phyloP scores from a whole-genome alignment of 2,113 vertebrate genomes.

The Puntigrus tetrazona region DNA sequence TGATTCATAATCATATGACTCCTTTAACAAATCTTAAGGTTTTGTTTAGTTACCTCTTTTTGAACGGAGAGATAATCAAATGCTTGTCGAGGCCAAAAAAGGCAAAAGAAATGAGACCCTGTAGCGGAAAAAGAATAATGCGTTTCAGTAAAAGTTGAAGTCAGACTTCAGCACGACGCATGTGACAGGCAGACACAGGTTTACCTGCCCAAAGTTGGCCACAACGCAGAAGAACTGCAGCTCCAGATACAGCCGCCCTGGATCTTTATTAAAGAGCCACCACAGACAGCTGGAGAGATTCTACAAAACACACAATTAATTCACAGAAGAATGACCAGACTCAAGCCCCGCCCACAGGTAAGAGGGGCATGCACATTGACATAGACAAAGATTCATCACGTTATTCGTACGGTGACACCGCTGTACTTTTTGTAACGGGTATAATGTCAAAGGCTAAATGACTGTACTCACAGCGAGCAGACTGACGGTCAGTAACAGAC shows the following conservation, averaged over 20 bases:
- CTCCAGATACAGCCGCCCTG: slow-evolving; percentile 90
- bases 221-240: slow-evolving; percentile 95
- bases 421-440: not conserved
- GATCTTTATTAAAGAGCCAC: slow-evolving; percentile 88
- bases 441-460: not conserved
- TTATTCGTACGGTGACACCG: not conserved
- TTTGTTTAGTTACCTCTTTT: slow-evolving; percentile 80
- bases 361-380: not conserved
- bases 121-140: slow-evolving; percentile 50
- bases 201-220: slow-evolving; percentile 94
- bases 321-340: not conserved
- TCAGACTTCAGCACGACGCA: not conserved
- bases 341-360: not conserved
- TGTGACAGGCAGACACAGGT: slow-evolving; percentile 33
- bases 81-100: slow-evolving; percentile 97
- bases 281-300: slow-evolving; percentile 93
- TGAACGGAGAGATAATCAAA: slow-evolving; percentile 93
- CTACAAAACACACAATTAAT: slow-evolving; percentile 66
- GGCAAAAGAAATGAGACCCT: slow-evolving; percentile 94
- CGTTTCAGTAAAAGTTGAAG: not conserved
- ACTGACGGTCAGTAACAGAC: slow-evolving; percentile 87
- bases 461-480: slow-evolving; percentile 87
- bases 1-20: not conserved
- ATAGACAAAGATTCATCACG: not conserved
- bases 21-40: not conserved